Base-by-base conservation (phyloP, 2,797 vertebrate species). In the Serranus cabrilla region DNA sequence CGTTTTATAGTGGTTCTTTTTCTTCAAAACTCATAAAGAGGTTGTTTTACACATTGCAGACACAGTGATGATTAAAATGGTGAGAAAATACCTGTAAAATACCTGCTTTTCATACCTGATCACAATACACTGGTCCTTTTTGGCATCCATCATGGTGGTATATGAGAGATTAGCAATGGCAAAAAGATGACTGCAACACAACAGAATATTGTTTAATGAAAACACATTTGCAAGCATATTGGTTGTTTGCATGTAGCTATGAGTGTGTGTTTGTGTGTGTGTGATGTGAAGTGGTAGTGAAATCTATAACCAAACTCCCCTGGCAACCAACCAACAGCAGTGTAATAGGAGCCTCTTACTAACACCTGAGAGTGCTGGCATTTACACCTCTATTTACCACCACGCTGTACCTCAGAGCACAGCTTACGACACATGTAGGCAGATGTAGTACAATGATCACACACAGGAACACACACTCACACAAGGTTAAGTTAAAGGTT, bases 91-190 rank as follows among this genome's bases (percentile, higher is more conserved):
- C n/a, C n/a, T n/a, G n/a, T n/a, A 69, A 13, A 57, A 47, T 73
- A 16, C 7, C 6, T 17, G 2, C 12, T 54, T 34, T 59, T 65
- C 93, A 87, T 90, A 99, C 98, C 98, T 99, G 94, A 99, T 97
- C 74, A 99, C 90, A 90, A 99, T 97, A 91, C 98, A 99, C 93
- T 99, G 98, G 94, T 97, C 97, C 94, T 95, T 95, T 96, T 97
- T 98, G 96, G 96, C 96, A 96, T 99, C 98, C 86, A 97, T 96
- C 96, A 99, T 97, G 94, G 96, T 97, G 89, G 95, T 96, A 85
- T 97, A 97, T 86, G 97, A 96, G 16, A 97, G 92, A 47, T 97
- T 99, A 34, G 96, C 97, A 65, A 99, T 97, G 64, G 98, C 97
- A 92, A 99, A 99, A 80, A 99, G 96, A 87, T 99, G 98, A 84